Base-by-base conservation (phyloP, 2,888 invertebrate species). In the Melipona bicolor region DNA sequence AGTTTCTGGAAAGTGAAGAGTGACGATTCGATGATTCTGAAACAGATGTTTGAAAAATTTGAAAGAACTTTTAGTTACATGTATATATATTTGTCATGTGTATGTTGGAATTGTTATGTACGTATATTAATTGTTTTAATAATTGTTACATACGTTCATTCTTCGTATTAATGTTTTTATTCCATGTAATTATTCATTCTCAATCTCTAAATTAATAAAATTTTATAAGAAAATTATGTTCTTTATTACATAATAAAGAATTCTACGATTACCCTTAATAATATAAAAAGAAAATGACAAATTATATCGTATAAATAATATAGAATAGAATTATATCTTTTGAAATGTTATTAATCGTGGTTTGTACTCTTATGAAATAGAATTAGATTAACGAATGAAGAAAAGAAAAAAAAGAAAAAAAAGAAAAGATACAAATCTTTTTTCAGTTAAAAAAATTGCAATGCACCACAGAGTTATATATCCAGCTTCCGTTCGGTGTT, bases 401-500 rank as follows among this genome's bases (percentile, higher is more conserved):
- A n/a, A 15, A 9, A 9, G 43, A 13, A 5, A 3, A 17, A 27
- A n/a, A 15, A 9, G 1, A 9, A 13, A 5, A 3, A 17, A 27
- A 64, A 19, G 15, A 21, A 19, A 50, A 69, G 36, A 52, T 78
- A 27, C 50, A 67, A 78, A 67, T 74, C 32, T 32, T 21, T 50
- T n/a, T 43, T 43, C 27, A 36, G 27, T 17, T 17, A 6, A 49
- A 69, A 1, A 21, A 43, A 17, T 54, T n/a, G 24, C 2, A 36
- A n/a, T 36, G 9, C 19, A 24, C 59, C 13, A 59, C 6, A 32
- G 13, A 32, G 32, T 62, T 17, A 21, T n/a, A 21, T 6, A 67
- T 50, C 19, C 54, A 32, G 62, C 75, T 81, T 77, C 83, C 72
- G 81, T 65, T 77, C 68, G 62, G 56, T 64, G 27, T 72, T 64